Base-by-base conservation (phyloP, 2,113 vertebrate species). In the Melanocharis versteri region DNA sequence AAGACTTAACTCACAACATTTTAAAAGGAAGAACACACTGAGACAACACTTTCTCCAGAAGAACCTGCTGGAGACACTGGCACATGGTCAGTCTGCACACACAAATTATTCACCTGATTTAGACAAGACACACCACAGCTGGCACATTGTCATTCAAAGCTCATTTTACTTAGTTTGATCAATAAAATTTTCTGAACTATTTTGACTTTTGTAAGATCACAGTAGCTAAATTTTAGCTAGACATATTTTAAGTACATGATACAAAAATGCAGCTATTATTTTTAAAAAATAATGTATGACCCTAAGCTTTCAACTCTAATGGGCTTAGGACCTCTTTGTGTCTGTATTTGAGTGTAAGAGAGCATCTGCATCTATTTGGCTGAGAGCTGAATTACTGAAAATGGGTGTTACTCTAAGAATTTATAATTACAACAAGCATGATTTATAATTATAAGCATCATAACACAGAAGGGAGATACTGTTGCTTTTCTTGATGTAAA, bases 61-160 rank as follows among this genome's bases (percentile, higher is more conserved):
- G 57, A 69, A 31, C 5, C 5, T 47, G 16, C 33, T 3, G 3
- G 10, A 81, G n/a, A n/a, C 15, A 57, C 28, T 1, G 1, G 6
- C 21, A 31, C 4, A 6, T 4, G 19, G 12, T 61, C 42, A 42
- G 7, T 62, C 22, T 33, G 21, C 15, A 30, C 1, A 16, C 6
- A 23, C 4, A 54, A 2, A 6, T 61, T 16, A 6, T 58, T 45
- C n/a, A 86, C 12, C 26, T 2, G 2, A 24, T 11, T 45, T 30
- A 54, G 15, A 16, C 37, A 71, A 86, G 18, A 11, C 1, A 2
- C 7, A 10, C 6, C 23, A 40, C 22, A 69, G 8, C 10, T 3
- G 9, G 8, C 15, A 2, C 3, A 6, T 3, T 45, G 23, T 30
- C 8, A 9, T 47, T 57, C 51, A 75, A 14, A 57, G 9, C 7